Evolutionary conservation across 2,113 vertebrate species (phyloP).

Genomic region (Chaetops frenatus): DNA sequence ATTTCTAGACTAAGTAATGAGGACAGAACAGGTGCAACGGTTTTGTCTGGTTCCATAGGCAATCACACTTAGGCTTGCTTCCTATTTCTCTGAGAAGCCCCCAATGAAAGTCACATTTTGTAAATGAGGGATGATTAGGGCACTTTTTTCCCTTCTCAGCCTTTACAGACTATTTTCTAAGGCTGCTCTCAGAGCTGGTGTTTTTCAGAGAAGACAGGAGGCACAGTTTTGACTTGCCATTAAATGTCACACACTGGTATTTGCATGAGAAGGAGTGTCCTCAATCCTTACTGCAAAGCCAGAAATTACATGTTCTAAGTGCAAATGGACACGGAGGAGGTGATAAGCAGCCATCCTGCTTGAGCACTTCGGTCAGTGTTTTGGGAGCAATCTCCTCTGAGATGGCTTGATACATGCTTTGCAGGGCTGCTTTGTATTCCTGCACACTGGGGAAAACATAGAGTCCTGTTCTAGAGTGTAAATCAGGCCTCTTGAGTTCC

Average conservation of each 20-base stretch:
- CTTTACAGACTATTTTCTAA: not conserved
- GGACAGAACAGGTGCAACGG: not conserved
- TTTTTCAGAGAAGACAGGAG: not conserved
- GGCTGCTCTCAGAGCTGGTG: not conserved
- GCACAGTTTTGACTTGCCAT: not conserved
- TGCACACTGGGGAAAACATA: accelerated
- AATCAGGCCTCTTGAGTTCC: not conserved
- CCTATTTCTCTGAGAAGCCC: not conserved
- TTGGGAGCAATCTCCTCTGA: not conserved
- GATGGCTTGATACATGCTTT: not conserved
- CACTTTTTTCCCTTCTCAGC: not conserved
- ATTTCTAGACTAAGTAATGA: not conserved
- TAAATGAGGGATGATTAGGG: not conserved
- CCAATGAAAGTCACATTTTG: not conserved
- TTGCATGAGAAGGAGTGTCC: not conserved
- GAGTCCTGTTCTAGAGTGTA: not conserved
- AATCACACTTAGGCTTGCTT: not conserved
- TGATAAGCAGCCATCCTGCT: not conserved
- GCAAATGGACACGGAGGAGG: not conserved
- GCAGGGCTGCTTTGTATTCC: not conserved
- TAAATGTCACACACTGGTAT: not conserved
- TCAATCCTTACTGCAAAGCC: not conserved
- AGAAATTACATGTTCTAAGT: not conserved
- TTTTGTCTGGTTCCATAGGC: not conserved
- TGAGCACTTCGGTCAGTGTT: not conserved